These are phyloP conservation scores for Calyptommatus sinebrachiatus DNA, from an alignment of 2,113 vertebrate genomes.

Conservation along the genomic window DNA sequence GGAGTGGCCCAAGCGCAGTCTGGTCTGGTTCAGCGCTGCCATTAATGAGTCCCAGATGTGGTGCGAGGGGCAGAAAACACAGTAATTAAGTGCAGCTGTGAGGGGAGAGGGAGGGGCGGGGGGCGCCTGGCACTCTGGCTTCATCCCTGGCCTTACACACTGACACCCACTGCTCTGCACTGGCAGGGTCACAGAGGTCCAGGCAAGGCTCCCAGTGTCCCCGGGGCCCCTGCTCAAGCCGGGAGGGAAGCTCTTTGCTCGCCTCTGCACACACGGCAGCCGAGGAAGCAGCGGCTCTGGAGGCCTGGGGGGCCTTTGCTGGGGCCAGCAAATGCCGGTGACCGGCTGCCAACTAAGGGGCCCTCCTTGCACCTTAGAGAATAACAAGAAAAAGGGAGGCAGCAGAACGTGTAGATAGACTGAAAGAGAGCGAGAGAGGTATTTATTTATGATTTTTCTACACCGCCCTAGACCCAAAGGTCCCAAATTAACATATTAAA, in stretches of 20 bases:
- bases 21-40: slow-evolving; percentile 44
- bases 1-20: slow-evolving; percentile 18
- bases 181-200: not conserved
- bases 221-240: not conserved
- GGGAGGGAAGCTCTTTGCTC: too few species aligned
- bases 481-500: too few species aligned
- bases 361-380: too few species aligned
- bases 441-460: too few species aligned
- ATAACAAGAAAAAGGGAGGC: too few species aligned
- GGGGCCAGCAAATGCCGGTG: too few species aligned
- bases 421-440: too few species aligned
- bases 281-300: too few species aligned
- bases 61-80: slow-evolving; percentile 52
- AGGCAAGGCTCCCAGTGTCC: not conserved
- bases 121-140: slow-evolving; percentile 10
- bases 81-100: slow-evolving; percentile 41
- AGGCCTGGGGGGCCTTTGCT: not conserved
- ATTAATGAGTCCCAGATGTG: slow-evolving; percentile 61
- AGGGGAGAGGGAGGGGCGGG: slow-evolving; percentile 46
- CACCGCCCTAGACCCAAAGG: too few species aligned
- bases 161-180: slow-evolving; percentile 28
- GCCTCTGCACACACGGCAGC: too few species aligned
- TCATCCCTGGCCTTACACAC: slow-evolving; percentile 42
- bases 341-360: too few species aligned
- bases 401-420: too few species aligned